Conservation (phyloP, 2,113 vertebrate genomes). For the Acanthochromis polyacanthus region DNA sequence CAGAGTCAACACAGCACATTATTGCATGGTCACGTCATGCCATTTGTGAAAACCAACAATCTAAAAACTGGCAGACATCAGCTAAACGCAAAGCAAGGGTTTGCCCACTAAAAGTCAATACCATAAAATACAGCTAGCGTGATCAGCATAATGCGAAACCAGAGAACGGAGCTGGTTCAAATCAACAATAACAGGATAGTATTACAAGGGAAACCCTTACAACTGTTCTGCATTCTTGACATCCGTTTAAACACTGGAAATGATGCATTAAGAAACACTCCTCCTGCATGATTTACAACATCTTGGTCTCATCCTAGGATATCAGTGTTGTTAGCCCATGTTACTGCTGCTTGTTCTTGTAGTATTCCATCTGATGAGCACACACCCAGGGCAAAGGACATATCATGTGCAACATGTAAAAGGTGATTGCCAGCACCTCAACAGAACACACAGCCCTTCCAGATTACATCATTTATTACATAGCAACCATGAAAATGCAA, state of each 20-base stretch:
- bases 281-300: slow-evolving; percentile 3
- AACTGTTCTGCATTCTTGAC: slow-evolving; percentile 1
- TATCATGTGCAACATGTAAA: slow-evolving; percentile 14
- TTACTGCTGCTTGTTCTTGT: slow-evolving; percentile 1
- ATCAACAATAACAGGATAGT: neutral
- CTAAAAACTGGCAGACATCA: neutral
- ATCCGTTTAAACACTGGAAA: neutral
- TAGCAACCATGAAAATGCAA: slow-evolving; percentile 68
- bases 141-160: slow-evolving; percentile 18
- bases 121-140: neutral
- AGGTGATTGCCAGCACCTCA: slow-evolving; percentile 9
- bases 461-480: slow-evolving; percentile 77
- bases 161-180: neutral
- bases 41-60: neutral
- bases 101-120: neutral
- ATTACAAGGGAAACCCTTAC: neutral
- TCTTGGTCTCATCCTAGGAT: neutral
- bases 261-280: neutral
- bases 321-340: neutral
- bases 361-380: slow-evolving; percentile 9
- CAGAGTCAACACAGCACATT: neutral
- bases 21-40: neutral
- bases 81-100: neutral
- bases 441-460: slow-evolving; percentile 26
- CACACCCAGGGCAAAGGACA: slow-evolving; percentile 69